A percentile compares a stretch with the other conserved stretches of the same genome.
Conservation (phyloP, 2,797 vertebrate species). For the Rhinatrema bivittatum region DNA sequence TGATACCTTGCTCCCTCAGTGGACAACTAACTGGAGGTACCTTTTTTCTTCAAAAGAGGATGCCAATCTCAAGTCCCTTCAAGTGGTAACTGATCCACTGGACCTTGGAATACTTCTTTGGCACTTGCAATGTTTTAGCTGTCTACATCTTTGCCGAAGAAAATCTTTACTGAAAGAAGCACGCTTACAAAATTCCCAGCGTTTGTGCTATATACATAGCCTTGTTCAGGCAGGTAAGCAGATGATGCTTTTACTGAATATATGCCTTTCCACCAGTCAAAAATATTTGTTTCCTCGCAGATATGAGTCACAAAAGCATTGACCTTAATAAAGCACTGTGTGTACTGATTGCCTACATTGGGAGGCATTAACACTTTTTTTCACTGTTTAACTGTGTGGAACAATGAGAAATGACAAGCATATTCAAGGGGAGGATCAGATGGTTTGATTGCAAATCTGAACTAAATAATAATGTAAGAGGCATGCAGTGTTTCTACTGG, state of each 20-base stretch:
- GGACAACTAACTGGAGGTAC: conserved; percentile 57
- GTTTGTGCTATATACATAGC: conserved; percentile 20
- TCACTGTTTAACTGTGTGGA: background rate
- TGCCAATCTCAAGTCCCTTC: conserved; percentile 46
- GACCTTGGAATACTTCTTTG: conserved; percentile 54
- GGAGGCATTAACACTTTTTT: too few species aligned
- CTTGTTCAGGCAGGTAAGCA: conserved; percentile 51
- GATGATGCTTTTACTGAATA: conserved; percentile 23
- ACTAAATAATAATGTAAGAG: conserved; percentile 1
- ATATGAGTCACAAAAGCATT: conserved; percentile 5
- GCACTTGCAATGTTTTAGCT: conserved; percentile 14
- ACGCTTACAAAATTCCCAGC: conserved; percentile 1
- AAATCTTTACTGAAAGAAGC: conserved; percentile 18
- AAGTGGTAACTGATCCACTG: conserved; percentile 45
- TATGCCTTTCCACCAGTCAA: conserved; percentile 15
- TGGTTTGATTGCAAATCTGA: conserved; percentile 12
- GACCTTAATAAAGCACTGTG: background rate
- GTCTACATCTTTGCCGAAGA: conserved; percentile 27
- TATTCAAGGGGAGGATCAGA: background rate
- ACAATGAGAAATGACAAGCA: background rate
- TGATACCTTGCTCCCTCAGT: conserved; percentile 42
- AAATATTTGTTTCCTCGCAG: background rate
- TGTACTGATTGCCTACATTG: background rate
- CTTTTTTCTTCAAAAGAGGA: conserved; percentile 53
- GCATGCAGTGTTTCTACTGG: conserved; percentile 3